Percentiles rank a stretch among this genome's conserved stretches.
Conservation (phyloP, 2,888 invertebrate species). For the Anagyrus pseudococci region DNA sequence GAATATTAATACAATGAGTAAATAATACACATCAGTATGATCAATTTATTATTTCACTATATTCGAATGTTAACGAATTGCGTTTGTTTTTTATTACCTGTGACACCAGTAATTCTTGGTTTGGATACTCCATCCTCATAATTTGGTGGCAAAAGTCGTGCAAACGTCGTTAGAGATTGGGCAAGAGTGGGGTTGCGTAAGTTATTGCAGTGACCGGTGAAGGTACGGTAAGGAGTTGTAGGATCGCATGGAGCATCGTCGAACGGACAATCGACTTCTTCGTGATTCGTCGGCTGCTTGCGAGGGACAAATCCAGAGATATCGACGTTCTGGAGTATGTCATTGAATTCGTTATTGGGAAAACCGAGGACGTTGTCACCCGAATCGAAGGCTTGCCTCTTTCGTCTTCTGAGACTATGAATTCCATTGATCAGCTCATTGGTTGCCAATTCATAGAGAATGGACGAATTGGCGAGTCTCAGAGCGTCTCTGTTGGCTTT, state of each 20-base stretch:
- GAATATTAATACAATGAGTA: background rate
- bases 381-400: constrained; percentile 77
- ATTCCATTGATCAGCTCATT: constrained; percentile 79
- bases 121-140: constrained; percentile 90
- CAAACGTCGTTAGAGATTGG: constrained; percentile 84
- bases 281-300: constrained; percentile 67
- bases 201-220: constrained; percentile 89
- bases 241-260: constrained; percentile 75
- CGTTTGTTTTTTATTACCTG: constrained; percentile 46
- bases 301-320: constrained; percentile 74
- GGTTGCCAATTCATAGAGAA: constrained; percentile 86
- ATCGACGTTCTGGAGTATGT: constrained; percentile 81
- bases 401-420: constrained; percentile 63
- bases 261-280: constrained; percentile 77
- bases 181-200: constrained; percentile 82
- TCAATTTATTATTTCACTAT: background rate
- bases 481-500: constrained; percentile 87
- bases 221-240: constrained; percentile 73
- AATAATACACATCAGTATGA: background rate
- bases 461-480: constrained; percentile 82
- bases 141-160: constrained; percentile 81
- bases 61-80: background rate
- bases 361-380: constrained; percentile 65
- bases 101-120: constrained; percentile 76
- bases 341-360: constrained; percentile 73